phyloP scores from a whole-genome alignment of 1,140 invertebrate species.

The Sminthurinus signatus region DNA sequence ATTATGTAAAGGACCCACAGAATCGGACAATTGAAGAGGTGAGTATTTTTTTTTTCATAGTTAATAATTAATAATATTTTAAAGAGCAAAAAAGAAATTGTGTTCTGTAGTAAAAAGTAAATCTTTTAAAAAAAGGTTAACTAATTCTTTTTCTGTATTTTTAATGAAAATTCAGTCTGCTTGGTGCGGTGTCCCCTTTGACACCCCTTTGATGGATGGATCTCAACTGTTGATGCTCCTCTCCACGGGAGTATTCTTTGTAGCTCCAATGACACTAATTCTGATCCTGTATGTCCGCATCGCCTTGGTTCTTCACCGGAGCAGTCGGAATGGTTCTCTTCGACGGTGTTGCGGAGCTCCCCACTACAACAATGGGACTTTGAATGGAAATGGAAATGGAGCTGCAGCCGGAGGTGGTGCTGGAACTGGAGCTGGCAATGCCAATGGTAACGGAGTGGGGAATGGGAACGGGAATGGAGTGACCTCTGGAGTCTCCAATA shows the following conservation, averaged over 20 bases:
- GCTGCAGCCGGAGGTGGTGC: conserved; percentile 8
- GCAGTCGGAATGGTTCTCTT: conserved; percentile 40
- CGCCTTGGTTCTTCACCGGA: conserved; percentile 37
- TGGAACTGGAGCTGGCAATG: too few species aligned
- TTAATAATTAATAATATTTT: too few species aligned
- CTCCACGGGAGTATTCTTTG: conserved; percentile 39
- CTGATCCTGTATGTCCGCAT: conserved; percentile 40
- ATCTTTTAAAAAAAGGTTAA: too few species aligned
- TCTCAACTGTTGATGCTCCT: conserved; percentile 38
- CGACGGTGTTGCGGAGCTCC: conserved; percentile 39
- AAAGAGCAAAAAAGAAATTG: too few species aligned
- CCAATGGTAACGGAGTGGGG: not conserved
- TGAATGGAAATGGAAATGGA: conserved; percentile 10
- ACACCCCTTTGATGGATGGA: conserved; percentile 30
- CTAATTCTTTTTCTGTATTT: too few species aligned
- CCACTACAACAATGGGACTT: conserved; percentile 14
- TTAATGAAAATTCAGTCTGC: too few species aligned
- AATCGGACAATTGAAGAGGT: conserved; percentile 39
- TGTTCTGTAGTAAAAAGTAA: too few species aligned
- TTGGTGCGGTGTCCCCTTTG: conserved; percentile 41
- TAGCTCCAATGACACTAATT: conserved; percentile 40
- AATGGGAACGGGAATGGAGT: conserved; percentile 13
- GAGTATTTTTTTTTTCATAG: too few species aligned
- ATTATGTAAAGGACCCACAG: conserved; percentile 29
- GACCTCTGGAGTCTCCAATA: not conserved